Base-by-base conservation (phyloP, 2,113 vertebrate species). In the Penelope pileata region DNA sequence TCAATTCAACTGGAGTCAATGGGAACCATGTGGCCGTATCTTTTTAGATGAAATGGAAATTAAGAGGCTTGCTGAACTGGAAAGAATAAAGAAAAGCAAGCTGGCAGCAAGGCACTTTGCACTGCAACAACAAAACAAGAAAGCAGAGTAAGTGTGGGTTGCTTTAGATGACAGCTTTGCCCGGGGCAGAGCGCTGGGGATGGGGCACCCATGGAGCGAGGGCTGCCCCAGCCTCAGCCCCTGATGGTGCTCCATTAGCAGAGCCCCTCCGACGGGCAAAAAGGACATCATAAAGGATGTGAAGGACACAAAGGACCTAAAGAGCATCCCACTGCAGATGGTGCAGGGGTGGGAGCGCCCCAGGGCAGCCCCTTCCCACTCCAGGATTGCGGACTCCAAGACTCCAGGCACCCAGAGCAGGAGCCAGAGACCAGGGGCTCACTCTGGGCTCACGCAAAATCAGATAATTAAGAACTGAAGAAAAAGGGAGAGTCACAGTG, bases 311-410 rank as follows among this genome's bases (percentile, higher is more conserved):
- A 56, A 2, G 50, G 83, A 9, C 50, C 26, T 1, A 15, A 67
- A 19, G 58, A 56, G 2, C 2, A 12, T 17, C 10, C 66, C 42
- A 5, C 3, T 4, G 0, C 0, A 9, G 74, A 1, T 1, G 10
- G 47, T 27, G 7, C 11, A 10, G 38, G 79, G 1, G 6, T 1
- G 68, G 88, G 66, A 51, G 14, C 0, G 3, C 36, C 54, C 54
- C 54, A 17, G 69, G 74, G 68, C 86, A 51, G 51, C n/a, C 48
- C 43, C 53, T 53, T 30, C 45, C 80, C 10, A 30, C 29, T 80
- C 29, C 38, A 34, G 1, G 10, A 12, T 38, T 14, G 0, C 0
- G 7, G 63, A 45, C 60, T 75, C 32, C 0, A 8, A 15, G 11
- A 40, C 16, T 0, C 7, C 5, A 27, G 48, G 70, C 83, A n/a